Conservation (phyloP, 2,797 vertebrate genomes). For the Gallinago nigripennis region DNA sequence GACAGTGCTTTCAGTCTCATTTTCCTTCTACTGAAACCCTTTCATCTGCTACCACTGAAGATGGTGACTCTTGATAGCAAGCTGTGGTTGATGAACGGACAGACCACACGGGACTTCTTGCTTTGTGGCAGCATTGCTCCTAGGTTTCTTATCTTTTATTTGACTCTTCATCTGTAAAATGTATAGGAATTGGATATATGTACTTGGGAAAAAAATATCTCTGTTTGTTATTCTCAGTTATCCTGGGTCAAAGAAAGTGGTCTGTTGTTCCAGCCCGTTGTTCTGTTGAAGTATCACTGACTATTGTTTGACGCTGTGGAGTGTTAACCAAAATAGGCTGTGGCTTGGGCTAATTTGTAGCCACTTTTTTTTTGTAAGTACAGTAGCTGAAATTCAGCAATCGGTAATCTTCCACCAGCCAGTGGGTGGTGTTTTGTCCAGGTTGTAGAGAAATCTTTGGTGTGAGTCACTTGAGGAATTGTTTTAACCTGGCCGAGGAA, state of each 20-base stretch:
- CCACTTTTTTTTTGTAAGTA: background rate
- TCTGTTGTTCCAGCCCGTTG: background rate
- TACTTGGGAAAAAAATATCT: background rate
- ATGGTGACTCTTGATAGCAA: background rate
- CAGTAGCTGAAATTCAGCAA: background rate
- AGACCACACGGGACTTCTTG: accelerated
- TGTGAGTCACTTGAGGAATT: background rate
- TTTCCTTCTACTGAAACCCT: background rate
- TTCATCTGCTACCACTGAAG: background rate
- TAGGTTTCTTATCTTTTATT: background rate
- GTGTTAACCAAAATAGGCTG: background rate
- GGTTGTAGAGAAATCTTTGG: background rate
- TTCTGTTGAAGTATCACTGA: background rate
- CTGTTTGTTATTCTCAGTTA: background rate
- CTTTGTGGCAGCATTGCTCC: background rate
- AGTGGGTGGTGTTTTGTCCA: background rate
- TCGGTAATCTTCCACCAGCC: background rate
- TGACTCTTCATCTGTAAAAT: background rate
- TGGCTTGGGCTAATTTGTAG: background rate
- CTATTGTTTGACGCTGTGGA: background rate
- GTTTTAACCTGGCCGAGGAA: background rate
- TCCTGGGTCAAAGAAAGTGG: background rate
- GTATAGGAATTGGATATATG: background rate
- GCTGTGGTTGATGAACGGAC: background rate
- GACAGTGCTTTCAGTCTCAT: background rate